These are phyloP conservation scores for Mus spicilegus DNA, from an alignment of 2,113 vertebrate species.

Conservation along the genomic window DNA sequence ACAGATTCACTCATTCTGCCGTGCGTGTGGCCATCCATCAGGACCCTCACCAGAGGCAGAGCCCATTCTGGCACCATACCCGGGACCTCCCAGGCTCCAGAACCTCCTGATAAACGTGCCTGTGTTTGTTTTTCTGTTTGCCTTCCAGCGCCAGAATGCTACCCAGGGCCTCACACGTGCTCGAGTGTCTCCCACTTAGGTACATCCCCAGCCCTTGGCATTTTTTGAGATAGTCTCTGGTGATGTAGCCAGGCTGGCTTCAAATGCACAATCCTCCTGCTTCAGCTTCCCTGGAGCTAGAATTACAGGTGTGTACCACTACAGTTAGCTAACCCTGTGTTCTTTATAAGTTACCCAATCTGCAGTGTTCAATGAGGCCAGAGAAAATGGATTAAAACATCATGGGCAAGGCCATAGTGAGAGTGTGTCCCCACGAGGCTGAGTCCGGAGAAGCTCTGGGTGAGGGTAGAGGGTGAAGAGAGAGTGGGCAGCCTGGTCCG, in stretches of 20 bases:
- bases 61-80: not conserved
- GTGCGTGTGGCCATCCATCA: accelerated
- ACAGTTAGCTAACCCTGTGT: no score
- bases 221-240: not conserved
- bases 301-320: not conserved
- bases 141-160: not conserved
- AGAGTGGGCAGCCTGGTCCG: accelerated
- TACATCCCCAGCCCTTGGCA: not conserved
- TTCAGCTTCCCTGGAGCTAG: not conserved
- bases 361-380: not conserved
- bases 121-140: not conserved
- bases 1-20: not conserved
- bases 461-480: not conserved
- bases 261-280: not conserved
- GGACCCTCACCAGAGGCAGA: not conserved
- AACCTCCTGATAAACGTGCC: no score
- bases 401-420: no score
- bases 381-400: not conserved
- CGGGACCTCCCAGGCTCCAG: not conserved
- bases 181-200: not conserved
- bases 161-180: not conserved
- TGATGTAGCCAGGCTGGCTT: not conserved
- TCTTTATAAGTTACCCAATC: not conserved
- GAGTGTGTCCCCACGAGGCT: not conserved
- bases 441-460: not conserved